These are phyloP conservation scores for Neodon shergylaensis DNA, from an alignment of 2,113 vertebrate species.

Conservation along the genomic window DNA sequence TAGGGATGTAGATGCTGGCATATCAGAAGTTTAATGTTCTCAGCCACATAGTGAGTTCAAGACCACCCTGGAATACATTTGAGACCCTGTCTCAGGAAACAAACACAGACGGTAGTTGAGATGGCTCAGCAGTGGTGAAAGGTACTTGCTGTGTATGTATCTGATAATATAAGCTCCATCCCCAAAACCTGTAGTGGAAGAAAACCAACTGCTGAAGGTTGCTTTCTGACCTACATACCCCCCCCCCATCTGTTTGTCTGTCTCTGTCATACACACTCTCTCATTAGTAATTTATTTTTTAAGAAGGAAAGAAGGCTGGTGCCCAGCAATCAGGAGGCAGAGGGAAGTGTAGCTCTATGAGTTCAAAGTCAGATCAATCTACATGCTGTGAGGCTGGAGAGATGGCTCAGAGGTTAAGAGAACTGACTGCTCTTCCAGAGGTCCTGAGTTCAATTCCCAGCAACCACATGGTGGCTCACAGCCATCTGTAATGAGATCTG, in stretches of 20 bases:
- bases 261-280: background rate
- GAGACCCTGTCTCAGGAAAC: background rate
- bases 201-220: background rate
- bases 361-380: background rate
- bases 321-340: background rate
- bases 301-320: background rate
- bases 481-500: no score
- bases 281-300: background rate
- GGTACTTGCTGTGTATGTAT: background rate
- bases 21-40: background rate
- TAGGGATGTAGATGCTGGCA: background rate
- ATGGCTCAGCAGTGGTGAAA: background rate
- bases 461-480: no score
- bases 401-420: no score
- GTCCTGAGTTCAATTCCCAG: no score
- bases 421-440: no score
- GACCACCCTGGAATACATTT: background rate
- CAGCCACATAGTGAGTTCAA: background rate
- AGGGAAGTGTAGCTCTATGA: background rate
- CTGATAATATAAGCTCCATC: background rate
- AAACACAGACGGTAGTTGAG: background rate
- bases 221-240: background rate
- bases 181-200: background rate
- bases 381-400: background rate
- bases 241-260: background rate